Conservation (phyloP, 2,888 invertebrate species). For the Anagyrus pseudococci region DNA sequence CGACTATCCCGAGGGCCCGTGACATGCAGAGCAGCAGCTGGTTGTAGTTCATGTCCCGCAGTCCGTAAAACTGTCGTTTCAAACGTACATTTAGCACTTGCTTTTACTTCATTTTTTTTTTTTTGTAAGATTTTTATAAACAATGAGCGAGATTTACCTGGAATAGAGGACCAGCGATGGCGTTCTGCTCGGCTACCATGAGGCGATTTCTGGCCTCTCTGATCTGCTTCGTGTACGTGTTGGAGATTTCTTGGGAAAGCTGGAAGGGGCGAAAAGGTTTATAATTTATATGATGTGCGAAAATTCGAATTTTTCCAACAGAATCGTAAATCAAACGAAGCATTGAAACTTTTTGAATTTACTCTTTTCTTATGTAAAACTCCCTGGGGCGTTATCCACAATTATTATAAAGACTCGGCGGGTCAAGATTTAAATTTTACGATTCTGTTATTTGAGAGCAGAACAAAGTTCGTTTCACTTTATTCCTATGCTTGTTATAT, state of each 20-base stretch:
- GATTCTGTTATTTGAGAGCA: no score
- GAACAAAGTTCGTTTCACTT: no score
- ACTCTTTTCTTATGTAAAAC: not conserved
- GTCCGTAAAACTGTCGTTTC: constrained; percentile 47
- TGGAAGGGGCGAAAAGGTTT: constrained; percentile 31
- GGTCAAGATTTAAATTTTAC: no score
- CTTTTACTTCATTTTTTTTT: not conserved
- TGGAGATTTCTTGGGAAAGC: constrained; percentile 48
- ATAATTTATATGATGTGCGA: not conserved
- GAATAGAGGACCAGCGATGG: constrained; percentile 50
- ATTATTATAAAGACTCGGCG: no score
- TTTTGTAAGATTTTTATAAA: not conserved
- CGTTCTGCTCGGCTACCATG: constrained; percentile 47
- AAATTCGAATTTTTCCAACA: not conserved
- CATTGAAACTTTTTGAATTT: not conserved
- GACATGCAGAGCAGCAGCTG: constrained; percentile 53
- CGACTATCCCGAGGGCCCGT: constrained; percentile 51
- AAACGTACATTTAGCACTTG: constrained; percentile 7
- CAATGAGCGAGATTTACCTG: constrained; percentile 42
- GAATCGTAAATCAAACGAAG: not conserved
- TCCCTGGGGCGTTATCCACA: no score
- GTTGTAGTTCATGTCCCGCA: constrained; percentile 54
- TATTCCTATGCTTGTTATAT: no score
- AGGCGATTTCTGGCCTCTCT: constrained; percentile 40
- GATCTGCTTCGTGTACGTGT: constrained; percentile 40